A percentile compares a stretch with the other conserved stretches of the same genome.
phyloP scores from a whole-genome alignment of 2,888 invertebrate species.

The Clivina fossor region DNA sequence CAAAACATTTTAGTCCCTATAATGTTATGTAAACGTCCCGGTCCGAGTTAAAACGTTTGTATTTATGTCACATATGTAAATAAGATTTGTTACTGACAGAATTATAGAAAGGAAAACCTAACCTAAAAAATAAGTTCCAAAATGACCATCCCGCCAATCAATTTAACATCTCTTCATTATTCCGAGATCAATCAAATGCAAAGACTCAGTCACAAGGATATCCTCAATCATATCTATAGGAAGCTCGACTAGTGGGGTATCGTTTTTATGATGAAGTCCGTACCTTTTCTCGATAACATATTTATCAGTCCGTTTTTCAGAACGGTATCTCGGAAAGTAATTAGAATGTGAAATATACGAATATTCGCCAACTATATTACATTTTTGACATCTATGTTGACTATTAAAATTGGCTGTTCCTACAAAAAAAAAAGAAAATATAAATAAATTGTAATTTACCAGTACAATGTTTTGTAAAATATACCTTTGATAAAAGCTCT shows the following conservation, averaged over 20 bases:
- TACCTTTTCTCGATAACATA: conserved; percentile 36
- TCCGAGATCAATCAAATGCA: conserved; percentile 40
- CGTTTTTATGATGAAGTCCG: conserved; percentile 37
- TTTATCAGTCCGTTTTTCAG: conserved; percentile 36
- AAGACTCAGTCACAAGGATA: conserved; percentile 41
- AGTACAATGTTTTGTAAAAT: conserved; percentile 1
- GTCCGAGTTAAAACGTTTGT: too few species aligned
- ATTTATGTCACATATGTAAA: too few species aligned
- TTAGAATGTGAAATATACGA: conserved; percentile 37
- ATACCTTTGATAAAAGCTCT: conserved; percentile 40
- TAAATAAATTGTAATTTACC: conserved; percentile 3
- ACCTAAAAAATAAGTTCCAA: too few species aligned
- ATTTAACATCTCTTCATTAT: too few species aligned
- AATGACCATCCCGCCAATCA: too few species aligned
- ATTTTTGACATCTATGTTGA: conserved; percentile 38
- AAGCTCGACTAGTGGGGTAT: conserved; percentile 34
- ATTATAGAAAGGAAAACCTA: too few species aligned
- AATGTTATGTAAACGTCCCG: too few species aligned
- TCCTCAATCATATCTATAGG: conserved; percentile 41
- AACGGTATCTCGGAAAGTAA: conserved; percentile 36
- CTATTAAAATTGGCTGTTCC: conserved; percentile 37
- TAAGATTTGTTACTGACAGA: too few species aligned
- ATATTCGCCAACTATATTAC: conserved; percentile 38
- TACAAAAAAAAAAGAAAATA: conserved; percentile 32
- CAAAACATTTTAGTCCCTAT: too few species aligned